Percentiles rank a stretch among this genome's conserved stretches.
Evolutionary conservation across 2,888 invertebrate genomes (phyloP).

Genomic region (Euproctis similis): DNA sequence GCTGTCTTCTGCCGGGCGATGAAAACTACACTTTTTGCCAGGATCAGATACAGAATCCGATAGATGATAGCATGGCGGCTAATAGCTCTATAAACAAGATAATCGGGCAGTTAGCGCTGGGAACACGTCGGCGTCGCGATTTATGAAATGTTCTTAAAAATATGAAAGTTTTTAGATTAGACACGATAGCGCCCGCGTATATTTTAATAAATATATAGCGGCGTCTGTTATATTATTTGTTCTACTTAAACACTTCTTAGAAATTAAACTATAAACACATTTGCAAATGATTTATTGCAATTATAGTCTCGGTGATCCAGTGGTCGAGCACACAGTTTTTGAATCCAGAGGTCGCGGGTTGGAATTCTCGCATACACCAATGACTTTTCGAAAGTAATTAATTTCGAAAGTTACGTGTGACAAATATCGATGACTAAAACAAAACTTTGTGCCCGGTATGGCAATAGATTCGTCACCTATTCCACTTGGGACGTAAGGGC

Average conservation of each 20-base stretch:
- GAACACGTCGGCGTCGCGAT: slow-evolving; percentile 33
- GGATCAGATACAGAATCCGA: slow-evolving; percentile 59
- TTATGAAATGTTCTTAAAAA: slow-evolving; percentile 35
- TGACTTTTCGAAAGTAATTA: no score
- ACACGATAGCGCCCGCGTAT: slow-evolving; percentile 22
- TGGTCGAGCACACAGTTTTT: no score
- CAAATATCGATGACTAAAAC: no score
- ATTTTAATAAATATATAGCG: slow-evolving; percentile 13
- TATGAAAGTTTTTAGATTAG: slow-evolving; percentile 24
- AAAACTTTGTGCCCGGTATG: no score
- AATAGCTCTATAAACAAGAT: slow-evolving; percentile 72
- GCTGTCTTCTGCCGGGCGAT: slow-evolving; percentile 37
- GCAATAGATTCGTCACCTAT: no score
- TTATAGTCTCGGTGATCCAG: no score
- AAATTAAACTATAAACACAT: no score
- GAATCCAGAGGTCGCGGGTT: no score
- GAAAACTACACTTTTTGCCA: slow-evolving; percentile 64
- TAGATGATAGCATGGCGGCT: slow-evolving; percentile 56
- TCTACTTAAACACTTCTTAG: slow-evolving; percentile 10
- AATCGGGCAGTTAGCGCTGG: slow-evolving; percentile 60
- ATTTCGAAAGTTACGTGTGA: no score
- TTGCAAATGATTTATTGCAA: no score
- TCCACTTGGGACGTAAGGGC: no score
- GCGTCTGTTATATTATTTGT: slow-evolving; percentile 5
- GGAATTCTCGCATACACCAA: no score